Evolutionary conservation across 2,797 vertebrate genomes (phyloP), one percentile per base, ranked within the genome.

Genomic region (Argya squamiceps): DNA sequence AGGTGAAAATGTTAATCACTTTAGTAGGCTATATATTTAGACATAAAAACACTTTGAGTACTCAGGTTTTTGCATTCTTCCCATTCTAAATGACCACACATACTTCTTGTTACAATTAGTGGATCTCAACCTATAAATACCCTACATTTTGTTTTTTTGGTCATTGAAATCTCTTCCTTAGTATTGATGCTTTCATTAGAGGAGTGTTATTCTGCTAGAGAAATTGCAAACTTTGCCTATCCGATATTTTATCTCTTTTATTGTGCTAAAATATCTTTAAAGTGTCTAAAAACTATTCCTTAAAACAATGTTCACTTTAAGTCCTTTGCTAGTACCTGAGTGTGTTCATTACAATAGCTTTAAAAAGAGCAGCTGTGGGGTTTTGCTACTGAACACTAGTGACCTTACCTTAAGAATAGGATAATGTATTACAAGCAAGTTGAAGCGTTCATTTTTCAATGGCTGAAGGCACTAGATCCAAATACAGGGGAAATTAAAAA

Each of bases 401-500:
- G 62, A 89, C 65, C 62, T 94, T 83, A 69, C 18, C n/a, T 95
- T 85, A 83, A 60, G 26, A 91, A 53, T 1, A 47, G 1, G 16
- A 29, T 73, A 41, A 84, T 67, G 10, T 53, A 63, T 82, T 88
- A n/a, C 27, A 32, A 19, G 36, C 2, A 58, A 6, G 55, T 32
- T 77, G 84, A 93, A 39, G 2, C 32, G 50, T 71, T 95, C 23
- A 46, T 64, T 87, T 92, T 95, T 95, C 86, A 87, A 19, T 62
- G 75, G 23, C 24, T 85, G 36, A 87, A 78, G 8, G 26, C 95
- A 65, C 2, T 17, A 23, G 84, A 89, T 16, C 3, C 73, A 47
- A 63, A 53, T 78, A 26, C 6, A 78, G 65, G 23, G 30, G 50
- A 93, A 59, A 90, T 88, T 80, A 85, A 92, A 80, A 95, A 86